phyloP scores from a whole-genome alignment of 2,797 vertebrate species.

The Carapus acus region DNA sequence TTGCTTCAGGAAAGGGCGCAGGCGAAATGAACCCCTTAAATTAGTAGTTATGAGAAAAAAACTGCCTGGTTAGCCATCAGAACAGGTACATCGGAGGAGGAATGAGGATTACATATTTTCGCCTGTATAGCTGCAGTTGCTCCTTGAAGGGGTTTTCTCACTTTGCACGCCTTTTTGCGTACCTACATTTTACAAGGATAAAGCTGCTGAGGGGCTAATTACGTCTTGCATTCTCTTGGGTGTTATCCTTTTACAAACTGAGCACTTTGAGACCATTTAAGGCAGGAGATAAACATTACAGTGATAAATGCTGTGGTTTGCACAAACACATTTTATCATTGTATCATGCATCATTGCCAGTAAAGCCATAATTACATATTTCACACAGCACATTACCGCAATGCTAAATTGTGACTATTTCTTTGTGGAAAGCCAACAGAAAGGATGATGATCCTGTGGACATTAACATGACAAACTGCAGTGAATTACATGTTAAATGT shows the following conservation, averaged over 20 bases:
- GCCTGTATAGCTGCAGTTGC: no score
- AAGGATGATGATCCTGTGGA: no score
- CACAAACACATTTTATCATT: constrained; percentile 35
- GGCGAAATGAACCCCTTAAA: constrained; percentile 3
- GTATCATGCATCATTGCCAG: constrained; percentile 24
- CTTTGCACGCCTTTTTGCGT: constrained; percentile 31
- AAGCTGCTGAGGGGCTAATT: constrained; percentile 36
- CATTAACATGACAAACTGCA: constrained; percentile 1
- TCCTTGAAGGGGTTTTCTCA: constrained; percentile 22
- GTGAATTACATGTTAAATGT: no score
- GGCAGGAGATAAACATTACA: constrained; percentile 33
- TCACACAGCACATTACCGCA: constrained; percentile 5
- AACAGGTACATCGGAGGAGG: no score
- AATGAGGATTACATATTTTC: no score
- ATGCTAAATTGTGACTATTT: constrained; percentile 7
- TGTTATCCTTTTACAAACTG: constrained; percentile 32
- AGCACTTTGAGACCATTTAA: constrained; percentile 13
- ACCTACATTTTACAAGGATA: constrained; percentile 18
- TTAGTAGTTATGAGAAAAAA: no score
- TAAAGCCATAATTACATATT: constrained; percentile 31
- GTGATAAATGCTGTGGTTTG: constrained; percentile 34
- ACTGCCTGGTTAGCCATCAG: no score
- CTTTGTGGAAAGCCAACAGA: constrained; percentile 10
- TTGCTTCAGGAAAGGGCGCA: not conserved
- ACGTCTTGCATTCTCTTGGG: constrained; percentile 22